Conservation (phyloP, 2,797 vertebrate species). For the Capromys pilorides region DNA sequence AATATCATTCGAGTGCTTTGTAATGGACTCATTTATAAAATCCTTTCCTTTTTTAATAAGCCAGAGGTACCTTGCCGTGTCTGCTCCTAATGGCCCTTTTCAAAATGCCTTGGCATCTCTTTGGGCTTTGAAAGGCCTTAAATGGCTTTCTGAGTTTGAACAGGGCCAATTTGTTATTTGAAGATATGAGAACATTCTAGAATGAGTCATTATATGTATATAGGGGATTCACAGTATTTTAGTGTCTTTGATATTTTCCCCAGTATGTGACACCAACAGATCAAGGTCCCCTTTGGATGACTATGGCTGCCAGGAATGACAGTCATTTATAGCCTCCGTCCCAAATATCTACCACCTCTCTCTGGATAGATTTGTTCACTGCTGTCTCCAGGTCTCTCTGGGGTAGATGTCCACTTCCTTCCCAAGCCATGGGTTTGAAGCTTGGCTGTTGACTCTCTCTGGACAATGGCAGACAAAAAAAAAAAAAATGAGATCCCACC, state of each 20-base stretch:
- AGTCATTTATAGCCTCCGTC: background rate
- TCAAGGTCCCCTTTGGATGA: background rate
- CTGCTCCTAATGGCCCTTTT: slow-evolving; percentile 53
- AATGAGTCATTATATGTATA: slow-evolving; percentile 46
- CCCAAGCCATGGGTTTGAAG: background rate
- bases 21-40: slow-evolving; percentile 67
- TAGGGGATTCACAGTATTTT: slow-evolving; percentile 23
- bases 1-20: slow-evolving; percentile 10
- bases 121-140: slow-evolving; percentile 52
- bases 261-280: background rate
- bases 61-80: slow-evolving; percentile 17
- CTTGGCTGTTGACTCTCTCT: background rate
- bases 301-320: background rate
- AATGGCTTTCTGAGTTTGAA: slow-evolving; percentile 58
- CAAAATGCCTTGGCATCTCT: slow-evolving; percentile 41
- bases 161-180: slow-evolving; percentile 43
- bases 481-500: background rate
- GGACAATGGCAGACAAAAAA: background rate
- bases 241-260: slow-evolving; percentile 17
- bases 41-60: slow-evolving; percentile 57
- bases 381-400: accelerated
- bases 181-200: background rate
- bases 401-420: background rate
- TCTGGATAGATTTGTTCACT: background rate
- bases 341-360: background rate